Conservation (phyloP, 2,797 vertebrate species). For the Hemitrygon akajei region DNA sequence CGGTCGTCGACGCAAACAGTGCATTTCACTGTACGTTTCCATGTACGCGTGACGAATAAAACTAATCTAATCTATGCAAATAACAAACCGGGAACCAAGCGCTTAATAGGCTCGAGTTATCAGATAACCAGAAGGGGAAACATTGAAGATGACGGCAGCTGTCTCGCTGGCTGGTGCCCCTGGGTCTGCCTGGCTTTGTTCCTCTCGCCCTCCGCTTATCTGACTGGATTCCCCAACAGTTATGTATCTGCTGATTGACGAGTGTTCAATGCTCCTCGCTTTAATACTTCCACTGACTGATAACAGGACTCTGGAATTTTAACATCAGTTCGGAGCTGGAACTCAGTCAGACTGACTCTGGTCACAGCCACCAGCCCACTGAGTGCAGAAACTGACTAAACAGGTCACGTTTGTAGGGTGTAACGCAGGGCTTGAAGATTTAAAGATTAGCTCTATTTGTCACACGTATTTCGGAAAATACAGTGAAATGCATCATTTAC, state of each 20-base stretch:
- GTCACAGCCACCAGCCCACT: not conserved
- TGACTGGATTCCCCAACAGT: slow-evolving; percentile 13
- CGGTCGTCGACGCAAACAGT: too few relatives aligned
- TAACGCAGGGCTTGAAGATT: not conserved
- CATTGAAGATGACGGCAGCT: not conserved
- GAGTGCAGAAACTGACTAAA: not conserved
- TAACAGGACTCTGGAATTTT: not conserved
- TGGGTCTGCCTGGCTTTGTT: not conserved
- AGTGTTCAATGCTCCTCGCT: not conserved
- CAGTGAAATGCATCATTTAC: too few relatives aligned
- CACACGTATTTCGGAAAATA: too few relatives aligned
- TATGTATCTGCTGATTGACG: not conserved
- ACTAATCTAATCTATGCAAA: too few relatives aligned
- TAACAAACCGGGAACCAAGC: too few relatives aligned
- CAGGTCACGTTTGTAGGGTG: not conserved
- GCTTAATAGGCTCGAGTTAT: too few relatives aligned
- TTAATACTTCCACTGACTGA: not conserved
- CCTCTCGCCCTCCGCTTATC: not conserved
- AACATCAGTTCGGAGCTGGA: not conserved
- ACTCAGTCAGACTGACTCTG: not conserved
- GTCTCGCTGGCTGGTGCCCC: not conserved
- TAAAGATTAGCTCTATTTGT: too few relatives aligned
- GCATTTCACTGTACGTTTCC: too few relatives aligned
- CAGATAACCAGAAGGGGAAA: too few relatives aligned
- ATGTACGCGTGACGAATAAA: too few relatives aligned